Evolutionary conservation across 1,140 invertebrate species (phyloP), one percentile per base, ranked within the genome.

Genomic region (Dendroctonus valens): DNA sequence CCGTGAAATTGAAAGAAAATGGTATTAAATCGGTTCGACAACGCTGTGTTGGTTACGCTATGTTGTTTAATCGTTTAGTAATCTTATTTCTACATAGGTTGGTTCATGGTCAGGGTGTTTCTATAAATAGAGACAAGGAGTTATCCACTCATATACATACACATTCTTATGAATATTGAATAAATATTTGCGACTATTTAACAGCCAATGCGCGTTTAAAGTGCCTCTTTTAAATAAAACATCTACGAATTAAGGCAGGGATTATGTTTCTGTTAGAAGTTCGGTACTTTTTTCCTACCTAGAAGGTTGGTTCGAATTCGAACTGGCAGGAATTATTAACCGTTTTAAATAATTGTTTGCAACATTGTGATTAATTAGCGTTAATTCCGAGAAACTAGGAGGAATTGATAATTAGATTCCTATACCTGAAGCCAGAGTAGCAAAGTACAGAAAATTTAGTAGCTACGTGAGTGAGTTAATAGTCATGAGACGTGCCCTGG

Each of bases 111-210:
- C 62, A 65, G 62, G 62, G 62, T 63, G 54, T 65, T 51, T 48
- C 62, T 65, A 65, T 65, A 65, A 65, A 65, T 65, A 65, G 62
- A 57, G 53, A 65, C 62, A 55, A 57, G 62, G 42, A 65, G 54
- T 57, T 65, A 63, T 53, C 60, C 60, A 63, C 60, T 63, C 51
- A 54, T 52, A 63, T 65, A n/a, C 54, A 65, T 49, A 65, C 46
- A 58, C 26, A 65, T 65, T 65, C 62, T 65, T 57, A 65, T 65
- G 62, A 65, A 57, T 65, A 65, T 65, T 65, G 42, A 65, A 65
- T 65, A 65, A 65, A 65, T 65, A 57, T 58, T 55, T 44, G 52
- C 53, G 41, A 50, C 7, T 55, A 44, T 65, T 65, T 57, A 57
- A 42, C 52, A 50, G 44, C 37, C n/a, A 65, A 52, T 14, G 26